Conservation (phyloP, 2,888 invertebrate species). For the Orthonychiurus folsomi region DNA sequence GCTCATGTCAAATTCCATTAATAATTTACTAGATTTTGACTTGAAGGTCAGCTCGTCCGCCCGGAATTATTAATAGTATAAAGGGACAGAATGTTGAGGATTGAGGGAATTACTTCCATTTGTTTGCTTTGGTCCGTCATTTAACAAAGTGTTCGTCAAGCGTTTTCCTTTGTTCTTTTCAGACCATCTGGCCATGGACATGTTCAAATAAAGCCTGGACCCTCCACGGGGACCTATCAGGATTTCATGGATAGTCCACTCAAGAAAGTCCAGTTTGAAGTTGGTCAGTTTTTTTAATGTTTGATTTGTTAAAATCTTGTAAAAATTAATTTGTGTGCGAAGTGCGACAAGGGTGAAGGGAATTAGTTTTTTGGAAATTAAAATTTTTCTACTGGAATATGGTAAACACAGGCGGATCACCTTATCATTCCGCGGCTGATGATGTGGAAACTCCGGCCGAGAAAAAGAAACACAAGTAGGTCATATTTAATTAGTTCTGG, state of each 20-base stretch:
- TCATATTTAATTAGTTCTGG: too few relatives aligned
- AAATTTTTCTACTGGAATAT: background rate
- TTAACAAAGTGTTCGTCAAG: background rate
- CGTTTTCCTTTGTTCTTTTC: constrained; percentile 7
- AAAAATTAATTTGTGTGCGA: too few relatives aligned
- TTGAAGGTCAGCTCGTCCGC: too few relatives aligned
- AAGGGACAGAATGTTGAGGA: too few relatives aligned
- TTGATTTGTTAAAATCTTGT: too few relatives aligned
- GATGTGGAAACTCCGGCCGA: constrained; percentile 5
- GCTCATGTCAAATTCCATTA: too few relatives aligned
- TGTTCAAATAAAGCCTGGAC: too few relatives aligned
- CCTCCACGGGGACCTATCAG: constrained; percentile 18
- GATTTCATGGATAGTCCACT: constrained; percentile 30
- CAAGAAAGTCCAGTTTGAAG: constrained; percentile 42
- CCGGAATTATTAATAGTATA: too few relatives aligned
- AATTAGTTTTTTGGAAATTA: constrained; percentile 3
- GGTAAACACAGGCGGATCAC: constrained; percentile 17
- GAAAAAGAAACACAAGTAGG: too few relatives aligned
- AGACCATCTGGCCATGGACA: background rate
- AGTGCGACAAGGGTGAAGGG: too few relatives aligned
- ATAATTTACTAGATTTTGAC: too few relatives aligned
- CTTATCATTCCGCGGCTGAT: constrained; percentile 13
- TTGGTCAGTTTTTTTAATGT: constrained; percentile 34
- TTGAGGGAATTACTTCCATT: background rate
- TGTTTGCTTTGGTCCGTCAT: background rate